phyloP scores from a whole-genome alignment of 2,797 vertebrate species.

The Staurois parvus region DNA sequence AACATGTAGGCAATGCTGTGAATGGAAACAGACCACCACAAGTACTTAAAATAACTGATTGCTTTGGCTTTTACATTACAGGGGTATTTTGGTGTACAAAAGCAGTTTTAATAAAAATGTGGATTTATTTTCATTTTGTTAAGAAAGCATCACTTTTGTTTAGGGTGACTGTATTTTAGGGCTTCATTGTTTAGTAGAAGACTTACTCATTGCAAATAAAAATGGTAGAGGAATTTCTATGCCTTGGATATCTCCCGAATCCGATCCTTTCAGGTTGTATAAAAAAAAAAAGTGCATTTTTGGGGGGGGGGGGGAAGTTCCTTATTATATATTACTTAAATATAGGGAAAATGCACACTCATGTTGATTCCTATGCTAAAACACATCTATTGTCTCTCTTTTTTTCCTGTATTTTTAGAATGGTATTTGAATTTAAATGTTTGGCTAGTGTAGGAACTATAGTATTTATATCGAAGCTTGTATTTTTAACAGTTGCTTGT shows the following conservation, averaged over 20 bases:
- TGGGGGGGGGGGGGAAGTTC: slow-evolving; percentile 87
- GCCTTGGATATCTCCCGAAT: slow-evolving; percentile 92
- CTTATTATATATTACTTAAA: slow-evolving; percentile 96
- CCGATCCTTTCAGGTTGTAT: slow-evolving; percentile 95
- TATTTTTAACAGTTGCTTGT: slow-evolving; percentile 99
- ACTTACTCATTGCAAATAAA: slow-evolving; percentile 85
- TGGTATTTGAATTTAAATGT: slow-evolving; percentile 99
- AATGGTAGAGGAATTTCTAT: slow-evolving; percentile 91
- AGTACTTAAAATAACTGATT: slow-evolving; percentile 78
- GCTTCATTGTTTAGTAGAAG: slow-evolving; percentile 93
- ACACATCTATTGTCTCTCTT: slow-evolving; percentile 95
- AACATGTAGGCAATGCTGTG: slow-evolving; percentile 84
- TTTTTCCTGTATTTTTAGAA: slow-evolving; percentile 99
- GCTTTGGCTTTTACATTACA: slow-evolving; percentile 87
- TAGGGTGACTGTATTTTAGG: slow-evolving; percentile 92
- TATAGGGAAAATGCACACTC: slow-evolving; percentile 99
- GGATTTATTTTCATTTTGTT: slow-evolving; percentile 74
- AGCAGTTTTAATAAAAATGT: slow-evolving; percentile 88
- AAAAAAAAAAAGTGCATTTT: slow-evolving; percentile 85
- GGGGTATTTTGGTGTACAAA: slow-evolving; percentile 87
- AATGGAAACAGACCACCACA: slow-evolving; percentile 86
- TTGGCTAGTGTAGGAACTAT: slow-evolving; percentile 99
- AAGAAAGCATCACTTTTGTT: slow-evolving; percentile 88
- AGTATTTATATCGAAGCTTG: slow-evolving; percentile 99
- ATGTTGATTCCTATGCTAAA: slow-evolving; percentile 99